phyloP scores from a whole-genome alignment of 2,797 vertebrate species.

The Platyrinchus mystaceus region DNA sequence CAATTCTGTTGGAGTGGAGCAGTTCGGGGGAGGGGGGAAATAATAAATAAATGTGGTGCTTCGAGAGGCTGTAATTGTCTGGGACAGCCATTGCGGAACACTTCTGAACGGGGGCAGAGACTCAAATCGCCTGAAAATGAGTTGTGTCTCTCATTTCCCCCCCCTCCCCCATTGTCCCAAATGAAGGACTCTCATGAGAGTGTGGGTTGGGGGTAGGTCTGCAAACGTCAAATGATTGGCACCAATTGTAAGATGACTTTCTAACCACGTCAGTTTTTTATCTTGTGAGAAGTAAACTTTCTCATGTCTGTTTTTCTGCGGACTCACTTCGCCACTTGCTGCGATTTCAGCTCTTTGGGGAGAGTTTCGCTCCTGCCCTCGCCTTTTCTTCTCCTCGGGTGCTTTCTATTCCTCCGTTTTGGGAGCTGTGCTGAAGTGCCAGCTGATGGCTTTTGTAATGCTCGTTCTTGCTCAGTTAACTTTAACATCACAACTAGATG shows the following conservation, averaged over 20 bases:
- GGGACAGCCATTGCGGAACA: slow-evolving; percentile 42
- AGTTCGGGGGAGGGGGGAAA: not conserved
- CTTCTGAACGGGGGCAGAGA: not conserved
- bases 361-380: not conserved
- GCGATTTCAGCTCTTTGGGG: slow-evolving; percentile 28
- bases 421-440: slow-evolving; percentile 20
- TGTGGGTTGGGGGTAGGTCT: slow-evolving; percentile 65
- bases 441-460: slow-evolving; percentile 17
- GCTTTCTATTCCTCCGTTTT: slow-evolving; percentile 4
- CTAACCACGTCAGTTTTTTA: slow-evolving; percentile 68
- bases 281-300: slow-evolving; percentile 69
- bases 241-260: slow-evolving; percentile 62
- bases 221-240: slow-evolving; percentile 70
- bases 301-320: slow-evolving; percentile 53
- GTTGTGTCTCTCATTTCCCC: slow-evolving; percentile 17
- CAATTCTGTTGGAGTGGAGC: slow-evolving; percentile 24
- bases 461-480: not conserved
- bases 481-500: not conserved
- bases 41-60: not conserved
- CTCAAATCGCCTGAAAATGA: slow-evolving; percentile 28
- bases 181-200: slow-evolving; percentile 57
- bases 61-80: slow-evolving; percentile 38
- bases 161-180: slow-evolving; percentile 59
- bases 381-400: not conserved
- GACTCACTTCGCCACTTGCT: slow-evolving; percentile 43